A percentile compares a stretch with the other conserved stretches of the same genome.
phyloP scores from a whole-genome alignment of 2,888 invertebrate species.

The Hypsopygia costalis region DNA sequence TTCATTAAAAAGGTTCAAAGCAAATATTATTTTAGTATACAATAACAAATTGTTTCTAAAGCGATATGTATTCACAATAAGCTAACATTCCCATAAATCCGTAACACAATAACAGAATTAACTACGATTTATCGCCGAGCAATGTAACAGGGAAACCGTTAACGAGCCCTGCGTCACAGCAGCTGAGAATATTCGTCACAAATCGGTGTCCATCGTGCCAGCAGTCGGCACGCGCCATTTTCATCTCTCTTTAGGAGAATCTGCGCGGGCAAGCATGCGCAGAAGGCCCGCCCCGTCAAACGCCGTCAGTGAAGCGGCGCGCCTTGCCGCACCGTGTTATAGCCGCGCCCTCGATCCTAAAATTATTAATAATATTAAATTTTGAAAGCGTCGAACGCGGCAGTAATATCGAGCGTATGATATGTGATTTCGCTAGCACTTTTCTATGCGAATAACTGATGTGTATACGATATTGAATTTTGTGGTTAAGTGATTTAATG shows the following conservation, averaged over 20 bases:
- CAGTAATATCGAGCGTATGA: constrained; percentile 7
- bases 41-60: constrained; percentile 17
- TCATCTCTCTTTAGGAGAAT: constrained; percentile 46
- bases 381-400: constrained; percentile 22
- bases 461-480: constrained; percentile 32
- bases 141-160: constrained; percentile 53
- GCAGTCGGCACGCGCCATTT: constrained; percentile 48
- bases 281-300: constrained; percentile 47
- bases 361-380: constrained; percentile 26
- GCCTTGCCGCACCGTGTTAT: constrained; percentile 52
- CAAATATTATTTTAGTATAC: constrained; percentile 2
- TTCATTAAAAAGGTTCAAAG: constrained; percentile 5
- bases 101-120: constrained; percentile 67
- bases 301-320: constrained; percentile 56
- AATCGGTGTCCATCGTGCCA: constrained; percentile 35
- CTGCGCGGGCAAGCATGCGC: constrained; percentile 73
- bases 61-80: constrained; percentile 38
- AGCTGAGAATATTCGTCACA: constrained; percentile 40
- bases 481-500: constrained; percentile 34
- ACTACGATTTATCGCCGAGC: constrained; percentile 63
- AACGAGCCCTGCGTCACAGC: constrained; percentile 56
- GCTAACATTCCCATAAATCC: constrained; percentile 50
- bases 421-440: constrained; percentile 18
- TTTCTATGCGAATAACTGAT: constrained; percentile 21
- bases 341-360: constrained; percentile 48